phyloP scores from a whole-genome alignment of 2,888 invertebrate species.

The Belgica antarctica region DNA sequence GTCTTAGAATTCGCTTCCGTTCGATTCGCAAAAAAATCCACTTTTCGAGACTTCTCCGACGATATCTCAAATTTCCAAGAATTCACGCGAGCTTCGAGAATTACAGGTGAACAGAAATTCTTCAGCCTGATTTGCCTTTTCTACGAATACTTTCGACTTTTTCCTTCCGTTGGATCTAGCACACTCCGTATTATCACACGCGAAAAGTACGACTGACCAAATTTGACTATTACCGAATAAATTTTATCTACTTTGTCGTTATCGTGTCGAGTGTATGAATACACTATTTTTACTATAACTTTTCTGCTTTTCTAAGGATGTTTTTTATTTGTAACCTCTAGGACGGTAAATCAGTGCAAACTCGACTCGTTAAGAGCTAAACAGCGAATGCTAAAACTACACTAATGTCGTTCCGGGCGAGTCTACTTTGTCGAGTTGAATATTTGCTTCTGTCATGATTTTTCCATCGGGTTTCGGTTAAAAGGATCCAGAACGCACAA shows the following conservation, averaged over 20 bases:
- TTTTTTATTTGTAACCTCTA: constrained; percentile 46
- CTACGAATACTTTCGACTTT: constrained; percentile 19
- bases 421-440: constrained; percentile 39
- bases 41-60: neutral
- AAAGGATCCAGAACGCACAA: constrained; percentile 15
- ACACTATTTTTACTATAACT: constrained; percentile 26
- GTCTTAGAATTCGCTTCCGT: neutral
- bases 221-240: constrained; percentile 29
- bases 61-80: neutral
- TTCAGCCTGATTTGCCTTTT: neutral
- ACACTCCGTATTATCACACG: constrained; percentile 31
- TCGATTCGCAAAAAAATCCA: neutral
- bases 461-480: constrained; percentile 18
- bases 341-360: constrained; percentile 52
- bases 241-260: constrained; percentile 34
- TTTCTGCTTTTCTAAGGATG: constrained; percentile 36
- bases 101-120: constrained; percentile 7
- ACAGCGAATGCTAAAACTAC: constrained; percentile 48
- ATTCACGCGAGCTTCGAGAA: neutral
- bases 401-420: constrained; percentile 46
- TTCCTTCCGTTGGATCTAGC: constrained; percentile 30
- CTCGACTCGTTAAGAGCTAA: constrained; percentile 50
- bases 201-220: constrained; percentile 28
- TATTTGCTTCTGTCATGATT: constrained; percentile 25
- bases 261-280: constrained; percentile 9